Evolutionary conservation across 2,113 vertebrate genomes (phyloP).

Genomic region (Coregonus clupeaformis): DNA sequence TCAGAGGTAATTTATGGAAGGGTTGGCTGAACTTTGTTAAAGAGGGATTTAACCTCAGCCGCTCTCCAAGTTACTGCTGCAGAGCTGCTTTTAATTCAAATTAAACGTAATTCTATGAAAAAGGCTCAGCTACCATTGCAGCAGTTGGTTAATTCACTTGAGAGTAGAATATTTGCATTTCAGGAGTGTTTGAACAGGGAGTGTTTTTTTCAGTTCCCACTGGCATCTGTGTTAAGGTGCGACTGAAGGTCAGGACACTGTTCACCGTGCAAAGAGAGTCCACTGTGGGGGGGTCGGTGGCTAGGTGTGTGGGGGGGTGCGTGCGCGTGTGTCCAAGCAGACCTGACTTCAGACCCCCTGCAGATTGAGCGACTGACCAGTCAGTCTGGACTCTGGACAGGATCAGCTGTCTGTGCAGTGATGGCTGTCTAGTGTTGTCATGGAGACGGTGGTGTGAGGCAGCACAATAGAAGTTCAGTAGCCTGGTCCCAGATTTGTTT

Average conservation of each 20-base stretch:
- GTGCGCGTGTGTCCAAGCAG: not conserved
- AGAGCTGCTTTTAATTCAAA: not conserved
- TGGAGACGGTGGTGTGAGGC: conserved; percentile 10
- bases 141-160: not conserved
- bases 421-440: conserved; percentile 29
- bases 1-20: not conserved
- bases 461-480: no score
- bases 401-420: conserved; percentile 14
- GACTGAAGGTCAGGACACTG: conserved; percentile 2
- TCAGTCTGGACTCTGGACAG: not conserved
- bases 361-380: not conserved
- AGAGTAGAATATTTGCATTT: not conserved
- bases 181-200: not conserved
- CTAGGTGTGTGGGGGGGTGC: conserved; percentile 7
- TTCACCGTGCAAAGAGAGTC: not conserved
- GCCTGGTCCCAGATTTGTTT: no score
- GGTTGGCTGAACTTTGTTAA: conserved; percentile 11
- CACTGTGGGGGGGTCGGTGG: not conserved
- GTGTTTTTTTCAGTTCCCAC: not conserved
- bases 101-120: not conserved
- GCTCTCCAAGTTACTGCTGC: not conserved
- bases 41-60: conserved; percentile 9
- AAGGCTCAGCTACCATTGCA: not conserved
- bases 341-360: not conserved
- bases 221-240: not conserved